These are phyloP conservation scores for Phoxinus phoxinus DNA, from an alignment of 2,113 vertebrate genomes.

Conservation along the genomic window DNA sequence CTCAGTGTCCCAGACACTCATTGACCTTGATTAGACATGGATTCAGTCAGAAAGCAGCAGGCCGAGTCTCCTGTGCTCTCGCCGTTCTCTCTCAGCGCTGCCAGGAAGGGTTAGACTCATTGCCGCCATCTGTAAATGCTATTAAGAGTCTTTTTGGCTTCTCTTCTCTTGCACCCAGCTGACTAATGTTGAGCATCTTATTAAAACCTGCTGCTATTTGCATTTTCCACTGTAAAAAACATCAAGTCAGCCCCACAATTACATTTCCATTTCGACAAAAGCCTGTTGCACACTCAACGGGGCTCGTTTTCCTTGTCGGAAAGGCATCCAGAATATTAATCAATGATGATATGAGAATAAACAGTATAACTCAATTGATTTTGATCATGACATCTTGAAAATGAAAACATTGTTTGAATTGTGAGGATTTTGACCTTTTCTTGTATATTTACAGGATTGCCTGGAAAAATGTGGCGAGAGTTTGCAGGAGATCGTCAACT, in stretches of 20 bases:
- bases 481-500: slow-evolving; percentile 97
- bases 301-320: background rate
- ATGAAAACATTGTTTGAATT: background rate
- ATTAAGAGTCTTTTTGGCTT: slow-evolving; percentile 68
- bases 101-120: slow-evolving; percentile 58
- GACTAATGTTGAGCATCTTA: slow-evolving; percentile 70
- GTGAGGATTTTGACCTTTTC: background rate
- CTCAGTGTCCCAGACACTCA: slow-evolving; percentile 31
- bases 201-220: slow-evolving; percentile 69
- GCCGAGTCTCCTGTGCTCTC: slow-evolving; percentile 16
- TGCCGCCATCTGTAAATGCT: slow-evolving; percentile 63
- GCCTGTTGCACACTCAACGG: background rate
- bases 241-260: slow-evolving; percentile 59
- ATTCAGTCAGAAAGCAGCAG: slow-evolving; percentile 58
- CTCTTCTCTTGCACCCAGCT: slow-evolving; percentile 8
- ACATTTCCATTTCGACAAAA: slow-evolving; percentile 52
- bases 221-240: slow-evolving; percentile 70
- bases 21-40: slow-evolving; percentile 62
- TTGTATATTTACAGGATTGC: slow-evolving; percentile 83
- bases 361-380: background rate
- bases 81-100: background rate
- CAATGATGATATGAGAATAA: background rate
- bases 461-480: slow-evolving; percentile 94
- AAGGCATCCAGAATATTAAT: background rate
- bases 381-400: background rate